Percentiles rank a stretch among this genome's conserved stretches.
phyloP scores from a whole-genome alignment of 1,140 invertebrate species.

The Lordiphosa clarofinis region DNA sequence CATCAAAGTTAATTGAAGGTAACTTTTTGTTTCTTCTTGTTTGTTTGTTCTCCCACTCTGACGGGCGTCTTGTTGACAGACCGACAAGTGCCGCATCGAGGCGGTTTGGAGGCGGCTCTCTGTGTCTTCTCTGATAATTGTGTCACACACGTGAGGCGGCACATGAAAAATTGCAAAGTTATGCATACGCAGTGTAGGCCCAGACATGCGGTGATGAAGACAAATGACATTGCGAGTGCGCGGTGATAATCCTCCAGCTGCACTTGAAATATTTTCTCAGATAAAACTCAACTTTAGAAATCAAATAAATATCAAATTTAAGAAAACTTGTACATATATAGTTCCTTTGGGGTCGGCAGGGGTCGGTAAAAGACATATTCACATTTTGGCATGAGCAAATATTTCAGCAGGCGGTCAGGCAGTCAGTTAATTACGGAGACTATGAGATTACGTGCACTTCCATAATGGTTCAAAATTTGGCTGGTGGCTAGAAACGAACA shows the following conservation, averaged over 20 bases:
- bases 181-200: conserved; percentile 55
- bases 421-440: too few relatives aligned
- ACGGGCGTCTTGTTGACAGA: conserved; percentile 4
- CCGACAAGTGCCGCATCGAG: too few relatives aligned
- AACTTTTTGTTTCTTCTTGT: conserved; percentile 24
- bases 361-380: too few relatives aligned
- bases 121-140: background rate
- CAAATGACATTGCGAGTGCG: conserved; percentile 36
- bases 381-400: too few relatives aligned
- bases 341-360: too few relatives aligned
- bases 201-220: conserved; percentile 47
- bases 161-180: conserved; percentile 41
- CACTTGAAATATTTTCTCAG: conserved; percentile 6
- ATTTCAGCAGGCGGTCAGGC: too few relatives aligned
- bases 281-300: too few relatives aligned
- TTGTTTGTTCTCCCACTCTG: conserved; percentile 12
- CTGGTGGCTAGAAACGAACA: too few relatives aligned
- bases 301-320: too few relatives aligned
- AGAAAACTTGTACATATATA: too few relatives aligned
- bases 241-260: conserved; percentile 2
- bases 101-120: background rate
- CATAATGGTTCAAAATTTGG: too few relatives aligned
- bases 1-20: conserved; percentile 59
- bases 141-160: conserved; percentile 9
- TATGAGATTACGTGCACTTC: too few relatives aligned